Evolutionary conservation across 2,113 vertebrate genomes (phyloP), one percentile per base, ranked within the genome.

Genomic region (Lagenorhynchus albirostris): DNA sequence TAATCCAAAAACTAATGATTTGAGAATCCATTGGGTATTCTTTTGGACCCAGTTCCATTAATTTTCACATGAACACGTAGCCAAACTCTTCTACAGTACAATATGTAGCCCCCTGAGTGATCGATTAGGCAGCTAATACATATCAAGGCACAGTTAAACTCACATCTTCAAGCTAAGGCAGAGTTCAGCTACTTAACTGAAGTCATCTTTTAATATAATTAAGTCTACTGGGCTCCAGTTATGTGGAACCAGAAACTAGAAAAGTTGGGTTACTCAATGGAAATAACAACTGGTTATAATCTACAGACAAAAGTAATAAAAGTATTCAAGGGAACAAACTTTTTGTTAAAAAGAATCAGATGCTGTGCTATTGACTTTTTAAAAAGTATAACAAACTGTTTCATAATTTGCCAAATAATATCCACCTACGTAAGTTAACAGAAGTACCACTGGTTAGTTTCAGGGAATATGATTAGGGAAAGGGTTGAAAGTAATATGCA

Each of bases 401-500:
- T 97, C 97, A 98, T 97, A 98, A 98, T 98, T 98, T 97, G 94
- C 98, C 96, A 98, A 98, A 98, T 98, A 93, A 63, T 70, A 98
- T 97, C 96, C 98, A 98, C 97, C 98, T 98, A 95, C 81, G n/a
- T 95, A 98, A 98, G 95, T 77, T 98, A 98, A 98, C 98, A 97
- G 98, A 98, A 98, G 67, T 90, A 98, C 67, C 92, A 97, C 95
- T 95, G 26, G 98, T 98, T 63, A 44, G 92, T 98, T 98, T 97
- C 81, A 89, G 93, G 93, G 94, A 82, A 65, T 92, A 55, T 25
- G 97, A 95, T 98, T 93, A 79, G 90, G 85, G 84, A 73, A 90
- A 89, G 93, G 95, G 70, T 70, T 97, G 71, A 63, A 94, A 81
- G 76, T 92, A 94, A 94, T 36, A 89, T 89, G 96, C 71, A 53